phyloP scores from a whole-genome alignment of 1,140 invertebrate species.

The Nymphalis io region DNA sequence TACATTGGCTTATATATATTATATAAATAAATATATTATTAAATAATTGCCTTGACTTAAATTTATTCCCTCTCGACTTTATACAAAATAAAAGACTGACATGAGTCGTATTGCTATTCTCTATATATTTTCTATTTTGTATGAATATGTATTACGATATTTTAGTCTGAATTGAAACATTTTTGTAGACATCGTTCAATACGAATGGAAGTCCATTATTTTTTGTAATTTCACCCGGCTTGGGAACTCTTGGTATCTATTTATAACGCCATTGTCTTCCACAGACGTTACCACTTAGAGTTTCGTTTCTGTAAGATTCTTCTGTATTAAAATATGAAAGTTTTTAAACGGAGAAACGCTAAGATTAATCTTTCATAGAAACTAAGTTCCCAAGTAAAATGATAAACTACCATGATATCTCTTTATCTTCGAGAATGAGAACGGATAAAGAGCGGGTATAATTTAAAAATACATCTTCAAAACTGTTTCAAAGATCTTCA shows the following conservation, averaged over 20 bases:
- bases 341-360: constrained; percentile 23
- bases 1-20: too few relatives aligned
- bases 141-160: neutral
- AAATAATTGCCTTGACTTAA: too few relatives aligned
- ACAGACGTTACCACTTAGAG: constrained; percentile 32
- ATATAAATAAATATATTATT: too few relatives aligned
- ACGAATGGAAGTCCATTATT: constrained; percentile 17
- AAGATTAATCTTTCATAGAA: constrained; percentile 27
- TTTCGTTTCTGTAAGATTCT: constrained; percentile 27
- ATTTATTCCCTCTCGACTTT: too few relatives aligned
- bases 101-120: too few relatives aligned
- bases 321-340: constrained; percentile 32
- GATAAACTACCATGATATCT: constrained; percentile 12
- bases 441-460: constrained; percentile 7
- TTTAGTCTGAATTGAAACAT: neutral
- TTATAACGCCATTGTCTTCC: constrained; percentile 36
- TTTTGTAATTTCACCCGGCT: constrained; percentile 12
- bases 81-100: too few relatives aligned
- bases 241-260: constrained; percentile 22
- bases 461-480: neutral
- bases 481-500: too few relatives aligned
- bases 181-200: neutral
- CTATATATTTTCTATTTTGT: neutral
- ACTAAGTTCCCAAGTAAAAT: constrained; percentile 26
- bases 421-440: constrained; percentile 17